Percentiles rank a stretch among this genome's conserved stretches.
Evolutionary conservation across 2,888 invertebrate genomes (phyloP).

Genomic region (Pterostichus niger): DNA sequence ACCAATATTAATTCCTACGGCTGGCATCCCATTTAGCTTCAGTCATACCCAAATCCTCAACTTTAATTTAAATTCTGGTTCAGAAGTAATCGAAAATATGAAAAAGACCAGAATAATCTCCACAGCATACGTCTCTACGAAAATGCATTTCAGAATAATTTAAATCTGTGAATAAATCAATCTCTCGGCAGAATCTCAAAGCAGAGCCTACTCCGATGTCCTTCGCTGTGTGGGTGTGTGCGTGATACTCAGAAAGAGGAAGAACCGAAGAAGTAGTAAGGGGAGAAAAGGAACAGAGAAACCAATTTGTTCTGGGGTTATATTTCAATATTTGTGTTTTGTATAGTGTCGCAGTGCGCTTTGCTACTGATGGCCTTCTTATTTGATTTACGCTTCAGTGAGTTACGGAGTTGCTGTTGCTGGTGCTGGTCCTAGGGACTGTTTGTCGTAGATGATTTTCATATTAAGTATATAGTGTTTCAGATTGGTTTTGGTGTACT

Average conservation of each 20-base stretch:
- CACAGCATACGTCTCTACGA: conserved; percentile 11
- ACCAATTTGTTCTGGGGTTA: conserved; percentile 63
- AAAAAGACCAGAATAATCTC: conserved; percentile 17
- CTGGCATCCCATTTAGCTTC: background rate
- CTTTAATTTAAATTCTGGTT: conserved; percentile 30
- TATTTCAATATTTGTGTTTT: conserved; percentile 67
- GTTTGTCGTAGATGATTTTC: conserved; percentile 35
- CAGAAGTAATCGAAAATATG: conserved; percentile 18
- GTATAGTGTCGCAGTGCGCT: conserved; percentile 54
- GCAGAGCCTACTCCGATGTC: conserved; percentile 7
- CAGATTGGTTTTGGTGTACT: conserved; percentile 27
- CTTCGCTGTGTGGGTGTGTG: background rate
- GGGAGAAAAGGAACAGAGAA: conserved; percentile 6
- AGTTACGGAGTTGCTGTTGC: background rate
- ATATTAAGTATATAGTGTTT: conserved; percentile 27
- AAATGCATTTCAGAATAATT: conserved; percentile 31
- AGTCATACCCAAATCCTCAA: background rate
- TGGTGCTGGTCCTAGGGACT: background rate
- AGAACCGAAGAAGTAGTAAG: background rate
- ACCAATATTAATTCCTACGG: no score
- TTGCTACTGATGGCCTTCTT: conserved; percentile 37
- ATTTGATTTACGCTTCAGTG: conserved; percentile 49
- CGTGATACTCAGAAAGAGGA: background rate
- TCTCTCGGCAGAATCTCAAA: conserved; percentile 20
- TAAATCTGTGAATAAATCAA: conserved; percentile 54